Evolutionary conservation across 2,113 vertebrate genomes (phyloP).

Genomic region (Pteronura brasiliensis): DNA sequence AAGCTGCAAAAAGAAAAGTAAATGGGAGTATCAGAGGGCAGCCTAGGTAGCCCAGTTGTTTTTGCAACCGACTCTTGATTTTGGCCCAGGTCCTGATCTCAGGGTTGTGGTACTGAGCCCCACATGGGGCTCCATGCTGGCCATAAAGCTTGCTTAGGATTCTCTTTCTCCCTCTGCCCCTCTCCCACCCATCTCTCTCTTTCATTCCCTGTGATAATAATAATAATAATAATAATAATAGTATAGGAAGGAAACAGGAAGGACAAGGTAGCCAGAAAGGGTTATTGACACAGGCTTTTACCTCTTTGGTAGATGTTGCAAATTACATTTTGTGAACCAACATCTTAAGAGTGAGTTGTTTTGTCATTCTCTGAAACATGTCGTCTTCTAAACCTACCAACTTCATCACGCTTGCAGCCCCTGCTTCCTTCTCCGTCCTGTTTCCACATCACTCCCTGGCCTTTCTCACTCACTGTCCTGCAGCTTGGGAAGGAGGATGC

Average conservation of each 20-base stretch:
- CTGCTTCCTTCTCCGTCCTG: background rate
- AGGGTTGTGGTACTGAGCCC: background rate
- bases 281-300: background rate
- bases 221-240: background rate
- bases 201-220: background rate
- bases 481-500: background rate
- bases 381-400: background rate
- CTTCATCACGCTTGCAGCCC: background rate
- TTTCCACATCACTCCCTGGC: background rate
- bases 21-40: background rate
- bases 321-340: background rate
- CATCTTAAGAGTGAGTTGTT: background rate
- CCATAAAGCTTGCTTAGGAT: background rate
- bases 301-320: background rate
- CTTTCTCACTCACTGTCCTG: background rate
- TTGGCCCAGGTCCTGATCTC: background rate
- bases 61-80: background rate
- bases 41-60: background rate
- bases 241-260: background rate
- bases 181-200: background rate
- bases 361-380: background rate
- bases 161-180: background rate
- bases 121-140: background rate
- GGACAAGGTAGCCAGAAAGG: background rate
- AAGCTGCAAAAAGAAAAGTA: background rate